Evolutionary conservation across 2,113 vertebrate species (phyloP).

Genomic region (Rhagologus leucostigma): DNA sequence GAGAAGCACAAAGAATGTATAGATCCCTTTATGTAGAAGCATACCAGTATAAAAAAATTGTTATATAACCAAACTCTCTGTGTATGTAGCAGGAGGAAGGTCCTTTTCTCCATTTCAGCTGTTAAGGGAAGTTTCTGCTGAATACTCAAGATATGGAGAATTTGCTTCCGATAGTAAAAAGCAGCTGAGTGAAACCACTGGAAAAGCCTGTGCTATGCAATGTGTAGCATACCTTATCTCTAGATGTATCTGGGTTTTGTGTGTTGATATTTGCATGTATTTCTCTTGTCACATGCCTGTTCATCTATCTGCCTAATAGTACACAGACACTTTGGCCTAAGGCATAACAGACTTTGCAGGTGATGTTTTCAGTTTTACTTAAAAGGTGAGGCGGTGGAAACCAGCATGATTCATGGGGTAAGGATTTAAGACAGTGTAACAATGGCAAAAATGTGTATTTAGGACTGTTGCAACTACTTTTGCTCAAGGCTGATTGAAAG

Average conservation of each 20-base stretch:
- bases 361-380: neutral
- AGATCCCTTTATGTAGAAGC: neutral
- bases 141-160: neutral
- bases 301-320: neutral
- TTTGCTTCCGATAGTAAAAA: neutral
- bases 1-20: neutral
- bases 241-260: neutral
- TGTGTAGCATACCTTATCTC: neutral
- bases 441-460: neutral
- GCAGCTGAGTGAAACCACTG: neutral
- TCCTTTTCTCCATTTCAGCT: neutral
- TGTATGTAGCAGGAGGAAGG: neutral
- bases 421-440: neutral
- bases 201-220: neutral
- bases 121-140: neutral
- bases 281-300: neutral
- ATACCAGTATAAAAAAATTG: neutral
- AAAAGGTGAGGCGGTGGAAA: neutral
- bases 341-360: neutral
- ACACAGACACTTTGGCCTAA: neutral
- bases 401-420: neutral
- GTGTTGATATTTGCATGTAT: neutral
- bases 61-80: neutral
- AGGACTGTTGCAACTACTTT: neutral
- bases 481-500: neutral